phyloP scores from a whole-genome alignment of 2,113 vertebrate genomes.

The Hemicordylus capensis region DNA sequence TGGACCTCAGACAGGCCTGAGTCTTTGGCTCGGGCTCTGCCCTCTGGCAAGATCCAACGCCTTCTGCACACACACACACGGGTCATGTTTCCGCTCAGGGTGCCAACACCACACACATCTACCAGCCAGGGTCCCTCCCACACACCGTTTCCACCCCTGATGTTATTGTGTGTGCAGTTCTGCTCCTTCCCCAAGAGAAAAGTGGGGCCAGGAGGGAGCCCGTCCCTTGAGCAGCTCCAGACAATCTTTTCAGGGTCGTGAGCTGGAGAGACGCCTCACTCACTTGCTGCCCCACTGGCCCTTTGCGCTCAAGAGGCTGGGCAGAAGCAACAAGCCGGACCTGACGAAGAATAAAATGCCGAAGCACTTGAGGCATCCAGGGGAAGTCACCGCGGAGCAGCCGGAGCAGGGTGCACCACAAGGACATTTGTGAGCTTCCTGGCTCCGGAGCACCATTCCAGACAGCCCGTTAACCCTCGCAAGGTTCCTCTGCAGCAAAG shows the following conservation, averaged over 20 bases:
- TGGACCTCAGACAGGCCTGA: too few species aligned
- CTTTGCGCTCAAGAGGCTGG: neutral
- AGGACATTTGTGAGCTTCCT: accelerated
- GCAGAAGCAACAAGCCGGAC: neutral
- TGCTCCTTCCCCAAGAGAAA: neutral
- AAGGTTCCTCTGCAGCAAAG: neutral
- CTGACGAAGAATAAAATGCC: neutral
- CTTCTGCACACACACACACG: too few species aligned
- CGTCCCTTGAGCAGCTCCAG: neutral
- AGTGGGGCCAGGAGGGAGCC: neutral
- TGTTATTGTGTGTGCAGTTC: neutral
- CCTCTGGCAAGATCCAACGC: neutral
- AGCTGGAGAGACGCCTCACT: neutral
- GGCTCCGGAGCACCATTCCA: too few species aligned
- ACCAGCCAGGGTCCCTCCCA: neutral
- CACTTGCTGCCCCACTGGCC: neutral
- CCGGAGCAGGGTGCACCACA: neutral
- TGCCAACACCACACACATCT: neutral
- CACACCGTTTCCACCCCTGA: accelerated
- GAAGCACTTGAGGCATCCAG: neutral
- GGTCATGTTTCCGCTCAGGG: neutral
- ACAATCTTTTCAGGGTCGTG: neutral
- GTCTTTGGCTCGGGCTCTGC: neutral
- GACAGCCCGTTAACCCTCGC: accelerated
- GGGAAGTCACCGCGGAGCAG: neutral